A percentile compares a stretch with the other conserved stretches of the same genome.
Conservation (phyloP, 2,113 vertebrate species). For the Bujurquina vittata region DNA sequence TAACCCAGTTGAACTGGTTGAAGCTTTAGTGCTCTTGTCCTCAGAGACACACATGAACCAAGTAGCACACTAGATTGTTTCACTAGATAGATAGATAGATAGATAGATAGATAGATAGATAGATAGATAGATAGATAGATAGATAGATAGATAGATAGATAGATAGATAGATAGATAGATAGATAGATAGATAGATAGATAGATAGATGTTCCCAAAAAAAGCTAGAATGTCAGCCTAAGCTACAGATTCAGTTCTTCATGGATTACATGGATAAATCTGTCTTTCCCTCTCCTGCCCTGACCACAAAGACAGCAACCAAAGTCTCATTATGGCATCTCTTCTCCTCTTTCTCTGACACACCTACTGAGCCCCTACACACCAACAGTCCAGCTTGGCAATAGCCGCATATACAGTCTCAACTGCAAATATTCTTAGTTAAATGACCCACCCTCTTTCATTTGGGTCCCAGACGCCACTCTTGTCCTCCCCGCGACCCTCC, state of each 20-base stretch:
- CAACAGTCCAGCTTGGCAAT: neutral
- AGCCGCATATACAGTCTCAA: slow-evolving; percentile 26
- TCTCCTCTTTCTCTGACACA: slow-evolving; percentile 13
- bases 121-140: slow-evolving; percentile 23
- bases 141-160: slow-evolving; percentile 23
- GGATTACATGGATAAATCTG: neutral
- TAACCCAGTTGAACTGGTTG: slow-evolving; percentile 72
- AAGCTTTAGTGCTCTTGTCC: slow-evolving; percentile 60
- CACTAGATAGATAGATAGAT: slow-evolving; percentile 19
- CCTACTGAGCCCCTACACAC: neutral
- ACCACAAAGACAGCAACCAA: neutral
- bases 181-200: slow-evolving; percentile 10
- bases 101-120: slow-evolving; percentile 35
- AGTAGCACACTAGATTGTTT: neutral
- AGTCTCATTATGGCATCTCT: slow-evolving; percentile 4
- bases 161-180: slow-evolving; percentile 33
- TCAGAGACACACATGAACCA: slow-evolving; percentile 21
- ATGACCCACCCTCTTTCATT: slow-evolving; percentile 43
- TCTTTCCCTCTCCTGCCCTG: neutral
- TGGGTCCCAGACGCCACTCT: slow-evolving; percentile 23
- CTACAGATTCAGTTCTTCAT: neutral
- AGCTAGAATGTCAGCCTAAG: neutral
- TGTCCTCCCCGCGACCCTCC: slow-evolving; percentile 3
- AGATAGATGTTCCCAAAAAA: neutral
- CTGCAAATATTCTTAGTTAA: slow-evolving; percentile 23